phyloP scores from a whole-genome alignment of 2,113 vertebrate genomes.

The Podiceps cristatus region DNA sequence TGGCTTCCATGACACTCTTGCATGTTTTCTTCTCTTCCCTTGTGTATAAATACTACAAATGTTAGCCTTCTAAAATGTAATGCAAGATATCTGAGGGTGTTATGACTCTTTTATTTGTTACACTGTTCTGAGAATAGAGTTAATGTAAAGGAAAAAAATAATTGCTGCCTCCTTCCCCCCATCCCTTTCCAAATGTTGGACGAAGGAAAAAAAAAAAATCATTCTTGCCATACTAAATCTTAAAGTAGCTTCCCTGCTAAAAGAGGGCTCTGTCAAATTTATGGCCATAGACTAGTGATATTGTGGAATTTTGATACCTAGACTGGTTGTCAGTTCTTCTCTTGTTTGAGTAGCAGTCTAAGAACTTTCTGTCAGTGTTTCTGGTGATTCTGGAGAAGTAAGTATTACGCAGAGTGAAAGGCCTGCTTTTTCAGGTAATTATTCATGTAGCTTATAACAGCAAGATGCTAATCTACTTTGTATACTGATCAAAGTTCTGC shows the following conservation, averaged over 20 bases:
- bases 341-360: background rate
- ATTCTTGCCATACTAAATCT: background rate
- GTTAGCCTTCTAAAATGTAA: background rate
- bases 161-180: background rate
- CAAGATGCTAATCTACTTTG: background rate
- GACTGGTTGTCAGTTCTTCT: background rate
- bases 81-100: background rate
- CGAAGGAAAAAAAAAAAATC: background rate
- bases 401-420: background rate
- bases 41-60: background rate
- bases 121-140: background rate
- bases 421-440: background rate
- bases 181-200: background rate
- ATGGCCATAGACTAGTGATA: background rate
- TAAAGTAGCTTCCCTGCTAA: background rate
- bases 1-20: background rate
- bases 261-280: background rate
- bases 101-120: background rate
- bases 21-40: background rate
- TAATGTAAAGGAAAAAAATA: background rate
- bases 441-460: background rate
- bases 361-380: background rate
- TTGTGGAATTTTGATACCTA: background rate
- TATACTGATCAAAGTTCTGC: background rate
- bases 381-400: background rate